A percentile compares a stretch with the other conserved stretches of the same genome.
These are phyloP conservation scores for Ectemnius lituratus DNA, from an alignment of 2,888 invertebrate species.

Conservation along the genomic window DNA sequence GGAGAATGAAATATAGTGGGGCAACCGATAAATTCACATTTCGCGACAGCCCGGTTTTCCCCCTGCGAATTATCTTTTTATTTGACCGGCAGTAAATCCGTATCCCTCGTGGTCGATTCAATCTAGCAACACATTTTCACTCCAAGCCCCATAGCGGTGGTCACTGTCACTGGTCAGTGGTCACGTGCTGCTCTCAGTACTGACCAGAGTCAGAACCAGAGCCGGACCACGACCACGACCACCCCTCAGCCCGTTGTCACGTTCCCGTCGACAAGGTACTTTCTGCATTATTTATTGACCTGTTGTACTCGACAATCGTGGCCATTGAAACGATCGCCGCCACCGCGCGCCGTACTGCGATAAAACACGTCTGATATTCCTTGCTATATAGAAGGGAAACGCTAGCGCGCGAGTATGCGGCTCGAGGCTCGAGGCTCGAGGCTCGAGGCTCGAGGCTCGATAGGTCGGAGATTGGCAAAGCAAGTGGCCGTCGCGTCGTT, in stretches of 20 bases:
- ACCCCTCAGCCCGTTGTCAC: slow-evolving; percentile 43
- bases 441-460: no score
- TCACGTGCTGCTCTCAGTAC: slow-evolving; percentile 51
- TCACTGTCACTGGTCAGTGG: slow-evolving; percentile 23
- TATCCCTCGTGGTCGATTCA: no score
- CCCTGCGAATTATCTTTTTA: slow-evolving; percentile 10
- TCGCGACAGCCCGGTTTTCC: background rate
- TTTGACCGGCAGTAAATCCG: slow-evolving; percentile 9
- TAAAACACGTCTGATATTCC: no score
- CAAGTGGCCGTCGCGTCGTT: slow-evolving; percentile 29
- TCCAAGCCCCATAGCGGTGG: slow-evolving; percentile 30
- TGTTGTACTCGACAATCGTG: slow-evolving; percentile 32
- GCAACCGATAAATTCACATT: no score
- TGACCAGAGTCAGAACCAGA: slow-evolving; percentile 30
- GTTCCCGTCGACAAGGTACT: slow-evolving; percentile 40
- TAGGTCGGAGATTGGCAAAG: slow-evolving; percentile 40
- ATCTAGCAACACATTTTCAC: slow-evolving; percentile 28
- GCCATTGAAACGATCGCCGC: background rate
- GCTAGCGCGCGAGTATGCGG: no score
- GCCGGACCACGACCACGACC: background rate
- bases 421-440: no score
- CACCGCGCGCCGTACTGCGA: no score
- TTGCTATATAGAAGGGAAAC: slow-evolving; percentile 8
- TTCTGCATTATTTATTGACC: slow-evolving; percentile 52
- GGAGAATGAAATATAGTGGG: no score